Evolutionary conservation across 2,888 invertebrate species (phyloP).

Genomic region (Pterobdella sp.): DNA sequence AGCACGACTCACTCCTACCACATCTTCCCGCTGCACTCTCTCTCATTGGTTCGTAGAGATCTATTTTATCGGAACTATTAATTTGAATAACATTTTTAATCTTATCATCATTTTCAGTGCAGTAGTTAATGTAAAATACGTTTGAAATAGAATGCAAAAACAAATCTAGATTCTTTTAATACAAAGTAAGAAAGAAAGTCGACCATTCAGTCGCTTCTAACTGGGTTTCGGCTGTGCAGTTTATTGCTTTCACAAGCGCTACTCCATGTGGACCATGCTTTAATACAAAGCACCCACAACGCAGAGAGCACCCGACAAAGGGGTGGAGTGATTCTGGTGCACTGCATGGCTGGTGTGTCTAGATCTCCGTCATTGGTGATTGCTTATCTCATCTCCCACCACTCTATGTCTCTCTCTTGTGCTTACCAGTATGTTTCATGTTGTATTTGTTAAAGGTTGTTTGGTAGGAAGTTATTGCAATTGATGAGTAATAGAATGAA

Average conservation of each 20-base stretch:
- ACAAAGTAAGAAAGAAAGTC: too few species aligned
- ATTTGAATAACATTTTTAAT: background rate
- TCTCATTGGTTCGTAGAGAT: conserved; percentile 54
- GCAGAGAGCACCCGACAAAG: conserved; percentile 53
- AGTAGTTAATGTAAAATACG: background rate
- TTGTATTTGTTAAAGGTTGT: background rate
- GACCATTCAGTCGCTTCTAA: background rate
- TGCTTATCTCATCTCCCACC: conserved; percentile 58
- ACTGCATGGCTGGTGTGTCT: conserved; percentile 59
- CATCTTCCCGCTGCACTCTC: conserved; percentile 57
- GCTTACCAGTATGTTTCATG: conserved; percentile 54
- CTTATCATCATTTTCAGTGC: background rate
- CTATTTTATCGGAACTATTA: background rate
- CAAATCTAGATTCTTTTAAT: too few species aligned
- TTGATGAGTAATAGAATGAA: background rate
- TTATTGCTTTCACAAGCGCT: background rate
- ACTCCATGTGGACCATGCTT: too few species aligned
- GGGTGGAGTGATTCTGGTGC: conserved; percentile 56
- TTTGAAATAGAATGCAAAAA: too few species aligned
- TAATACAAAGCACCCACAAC: background rate
- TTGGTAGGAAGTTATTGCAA: background rate
- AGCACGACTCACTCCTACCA: conserved; percentile 57
- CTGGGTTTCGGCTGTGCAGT: background rate
- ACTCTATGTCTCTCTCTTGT: conserved; percentile 56
- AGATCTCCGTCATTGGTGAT: conserved; percentile 59